A percentile compares a stretch with the other conserved stretches of the same genome.
phyloP scores from a whole-genome alignment of 2,113 vertebrate species.

The Alectura lathami region DNA sequence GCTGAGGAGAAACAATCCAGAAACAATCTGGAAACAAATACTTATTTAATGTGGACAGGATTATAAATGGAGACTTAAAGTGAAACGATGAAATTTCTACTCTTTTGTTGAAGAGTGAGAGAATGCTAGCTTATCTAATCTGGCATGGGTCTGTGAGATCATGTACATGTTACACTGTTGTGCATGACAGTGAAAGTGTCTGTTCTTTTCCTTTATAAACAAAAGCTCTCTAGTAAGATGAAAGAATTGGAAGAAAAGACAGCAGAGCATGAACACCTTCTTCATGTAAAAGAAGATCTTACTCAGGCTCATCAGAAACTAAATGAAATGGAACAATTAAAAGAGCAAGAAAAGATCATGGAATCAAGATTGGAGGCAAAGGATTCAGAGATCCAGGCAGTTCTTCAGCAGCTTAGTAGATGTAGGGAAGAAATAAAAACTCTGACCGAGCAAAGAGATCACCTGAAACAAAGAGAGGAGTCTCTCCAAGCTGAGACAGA shows the following conservation, averaged over 20 bases:
- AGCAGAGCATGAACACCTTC: conserved; percentile 49
- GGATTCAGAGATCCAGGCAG: conserved; percentile 35
- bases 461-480: conserved; percentile 52
- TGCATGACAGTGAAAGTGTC: neutral
- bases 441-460: conserved; percentile 61
- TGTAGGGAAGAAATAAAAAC: conserved; percentile 44
- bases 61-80: neutral
- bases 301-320: conserved; percentile 36
- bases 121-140: neutral
- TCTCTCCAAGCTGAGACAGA: conserved; percentile 67
- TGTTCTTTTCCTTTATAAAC: neutral
- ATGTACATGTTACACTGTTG: accelerated
- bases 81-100: neutral
- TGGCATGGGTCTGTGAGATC: neutral
- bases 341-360: conserved; percentile 30
- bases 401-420: conserved; percentile 50
- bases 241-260: conserved; percentile 69
- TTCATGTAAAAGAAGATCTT: conserved; percentile 59
- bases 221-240: conserved; percentile 59
- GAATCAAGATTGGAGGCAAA: neutral
- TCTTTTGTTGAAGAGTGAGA: neutral
- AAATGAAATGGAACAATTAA: conserved; percentile 62
- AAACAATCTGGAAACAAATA: neutral
- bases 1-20: neutral
- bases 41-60: neutral